A percentile compares a stretch with the other conserved stretches of the same genome.
These are phyloP conservation scores for Oophaga pumilio DNA, from an alignment of 2,113 vertebrate species.

Conservation along the genomic window DNA sequence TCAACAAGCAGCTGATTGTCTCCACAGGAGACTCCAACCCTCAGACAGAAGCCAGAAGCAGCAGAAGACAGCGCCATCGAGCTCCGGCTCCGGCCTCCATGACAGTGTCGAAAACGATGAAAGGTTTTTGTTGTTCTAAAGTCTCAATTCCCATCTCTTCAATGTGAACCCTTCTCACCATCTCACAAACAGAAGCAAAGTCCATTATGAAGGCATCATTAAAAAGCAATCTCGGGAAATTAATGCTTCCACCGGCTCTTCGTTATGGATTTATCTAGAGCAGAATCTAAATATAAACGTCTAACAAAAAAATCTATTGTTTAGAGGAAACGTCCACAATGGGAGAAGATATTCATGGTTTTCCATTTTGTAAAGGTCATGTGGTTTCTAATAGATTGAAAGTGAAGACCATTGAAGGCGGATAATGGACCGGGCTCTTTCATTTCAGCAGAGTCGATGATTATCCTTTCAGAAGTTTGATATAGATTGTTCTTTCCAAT, in stretches of 20 bases:
- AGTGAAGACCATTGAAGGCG: not conserved
- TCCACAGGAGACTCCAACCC: not conserved
- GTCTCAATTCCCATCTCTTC: not conserved
- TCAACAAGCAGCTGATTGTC: not conserved
- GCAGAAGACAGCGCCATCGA: not conserved
- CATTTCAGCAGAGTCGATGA: not conserved
- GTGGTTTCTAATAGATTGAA: not conserved
- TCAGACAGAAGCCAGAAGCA: not conserved
- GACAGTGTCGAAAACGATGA: not conserved
- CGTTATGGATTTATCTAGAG: not conserved
- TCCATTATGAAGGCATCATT: conserved; percentile 2
- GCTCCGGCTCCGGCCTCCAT: not conserved
- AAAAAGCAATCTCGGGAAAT: conserved; percentile 3
- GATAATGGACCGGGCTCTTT: not conserved
- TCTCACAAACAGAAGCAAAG: not conserved
- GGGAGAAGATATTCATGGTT: conserved; percentile 17
- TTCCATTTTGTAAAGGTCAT: conserved; percentile 8
- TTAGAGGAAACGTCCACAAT: not conserved
- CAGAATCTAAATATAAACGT: conserved; percentile 38
- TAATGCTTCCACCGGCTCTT: not conserved
- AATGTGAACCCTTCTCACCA: not conserved
- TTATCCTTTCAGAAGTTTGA: not conserved
- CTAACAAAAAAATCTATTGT: not conserved
- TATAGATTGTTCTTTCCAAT: not conserved
- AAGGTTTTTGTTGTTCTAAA: not conserved